Evolutionary conservation across 2,888 invertebrate species (phyloP).

Genomic region (Rhingia campestris): DNA sequence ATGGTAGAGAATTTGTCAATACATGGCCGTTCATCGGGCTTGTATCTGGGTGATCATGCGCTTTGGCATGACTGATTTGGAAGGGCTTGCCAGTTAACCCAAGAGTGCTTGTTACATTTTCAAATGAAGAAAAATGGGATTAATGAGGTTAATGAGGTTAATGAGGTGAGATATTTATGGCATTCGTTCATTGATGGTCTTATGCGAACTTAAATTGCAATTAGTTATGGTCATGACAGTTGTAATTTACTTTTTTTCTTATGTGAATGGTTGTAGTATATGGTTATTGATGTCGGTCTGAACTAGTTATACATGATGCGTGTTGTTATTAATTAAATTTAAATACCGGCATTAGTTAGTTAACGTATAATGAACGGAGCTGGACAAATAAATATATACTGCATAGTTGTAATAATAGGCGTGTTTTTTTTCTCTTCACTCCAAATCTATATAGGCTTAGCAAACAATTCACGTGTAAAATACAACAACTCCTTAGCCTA

Average conservation of each 20-base stretch:
- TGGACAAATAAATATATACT: too few relatives aligned
- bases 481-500: too few relatives aligned
- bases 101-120: neutral
- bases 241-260: neutral
- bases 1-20: neutral
- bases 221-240: conserved; percentile 22
- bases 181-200: neutral
- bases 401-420: too few relatives aligned
- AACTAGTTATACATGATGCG: too few relatives aligned
- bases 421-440: too few relatives aligned
- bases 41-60: neutral
- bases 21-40: neutral
- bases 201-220: conserved; percentile 33
- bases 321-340: too few relatives aligned
- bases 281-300: too few relatives aligned
- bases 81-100: conserved; percentile 8
- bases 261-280: too few relatives aligned
- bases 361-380: too few relatives aligned
- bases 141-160: conserved; percentile 14
- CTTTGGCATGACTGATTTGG: neutral
- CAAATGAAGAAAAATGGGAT: conserved; percentile 2
- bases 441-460: too few relatives aligned
- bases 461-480: too few relatives aligned
- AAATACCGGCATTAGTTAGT: too few relatives aligned
- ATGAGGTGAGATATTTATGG: conserved; percentile 20